Evolutionary conservation across 1,140 invertebrate species (phyloP).

Genomic region (Drosophila repletoides): DNA sequence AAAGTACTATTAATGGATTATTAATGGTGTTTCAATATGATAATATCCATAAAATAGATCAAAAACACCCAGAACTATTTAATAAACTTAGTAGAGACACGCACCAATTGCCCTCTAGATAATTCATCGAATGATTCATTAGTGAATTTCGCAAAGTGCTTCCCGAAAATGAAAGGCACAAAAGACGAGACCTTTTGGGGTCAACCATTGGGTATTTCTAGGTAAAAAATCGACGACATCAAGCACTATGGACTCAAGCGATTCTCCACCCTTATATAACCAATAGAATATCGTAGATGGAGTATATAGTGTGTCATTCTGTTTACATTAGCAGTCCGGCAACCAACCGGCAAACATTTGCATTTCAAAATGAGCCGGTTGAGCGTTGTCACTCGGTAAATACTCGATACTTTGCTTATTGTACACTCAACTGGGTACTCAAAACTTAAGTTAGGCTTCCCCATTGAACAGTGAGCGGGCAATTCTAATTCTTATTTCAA

Average conservation of each 20-base stretch:
- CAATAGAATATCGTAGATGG: neutral
- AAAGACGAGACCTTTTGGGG: slow-evolving; percentile 12
- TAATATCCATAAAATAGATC: neutral
- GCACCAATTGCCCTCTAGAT: neutral
- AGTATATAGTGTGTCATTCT: slow-evolving; percentile 24
- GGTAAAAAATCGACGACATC: slow-evolving; percentile 4
- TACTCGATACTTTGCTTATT: slow-evolving; percentile 11
- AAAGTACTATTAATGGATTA: no score
- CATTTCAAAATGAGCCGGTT: slow-evolving; percentile 58
- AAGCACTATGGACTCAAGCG: slow-evolving; percentile 17
- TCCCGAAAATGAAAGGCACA: slow-evolving; percentile 18
- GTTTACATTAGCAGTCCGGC: slow-evolving; percentile 48
- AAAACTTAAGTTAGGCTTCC: slow-evolving; percentile 15
- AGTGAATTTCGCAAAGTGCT: slow-evolving; percentile 32
- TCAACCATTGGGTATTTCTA: neutral
- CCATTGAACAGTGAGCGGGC: neutral
- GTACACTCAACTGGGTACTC: slow-evolving; percentile 14
- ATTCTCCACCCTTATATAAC: slow-evolving; percentile 33
- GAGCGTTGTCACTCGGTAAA: slow-evolving; percentile 3
- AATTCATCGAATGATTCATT: slow-evolving; percentile 37
- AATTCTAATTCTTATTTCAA: no score
- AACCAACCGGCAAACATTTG: slow-evolving; percentile 55
- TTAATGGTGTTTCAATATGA: neutral
- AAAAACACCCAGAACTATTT: neutral
- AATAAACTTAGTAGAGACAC: neutral